phyloP scores from a whole-genome alignment of 1,140 invertebrate genomes.

The Phymastichus coffea region DNA sequence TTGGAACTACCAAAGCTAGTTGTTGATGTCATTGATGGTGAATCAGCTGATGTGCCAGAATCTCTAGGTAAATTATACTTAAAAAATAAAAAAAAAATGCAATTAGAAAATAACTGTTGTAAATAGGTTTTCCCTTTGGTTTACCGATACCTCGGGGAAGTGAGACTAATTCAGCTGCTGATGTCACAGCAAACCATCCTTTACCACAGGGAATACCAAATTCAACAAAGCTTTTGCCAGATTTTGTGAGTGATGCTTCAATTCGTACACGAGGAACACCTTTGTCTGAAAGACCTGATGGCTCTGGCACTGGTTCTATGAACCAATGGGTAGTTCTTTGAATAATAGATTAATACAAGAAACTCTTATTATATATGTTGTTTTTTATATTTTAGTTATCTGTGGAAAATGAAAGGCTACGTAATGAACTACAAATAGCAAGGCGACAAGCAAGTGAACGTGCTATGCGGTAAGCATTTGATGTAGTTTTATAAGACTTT shows the following conservation, averaged over 20 bases:
- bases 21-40: constrained; percentile 28
- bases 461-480: constrained; percentile 47
- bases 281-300: constrained; percentile 53
- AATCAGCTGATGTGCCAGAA: constrained; percentile 36
- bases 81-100: not conserved
- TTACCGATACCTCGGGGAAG: constrained; percentile 36
- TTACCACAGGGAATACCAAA: constrained; percentile 40
- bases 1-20: constrained; percentile 43
- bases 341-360: too few relatives aligned
- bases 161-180: constrained; percentile 36
- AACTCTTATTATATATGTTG: constrained; percentile 14
- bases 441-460: constrained; percentile 58
- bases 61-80: constrained; percentile 31
- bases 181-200: constrained; percentile 22
- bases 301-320: constrained; percentile 38
- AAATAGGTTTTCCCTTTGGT: constrained; percentile 46
- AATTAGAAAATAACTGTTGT: constrained; percentile 8
- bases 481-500: not conserved
- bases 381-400: constrained; percentile 45
- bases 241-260: constrained; percentile 73
- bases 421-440: constrained; percentile 58
- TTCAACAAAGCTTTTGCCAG: constrained; percentile 67
- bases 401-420: constrained; percentile 61
- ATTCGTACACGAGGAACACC: constrained; percentile 58
- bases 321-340: constrained; percentile 40